A percentile compares a stretch with the other conserved stretches of the same genome.
Evolutionary conservation across 2,888 invertebrate genomes (phyloP).

Genomic region (Ferrisia virgata): DNA sequence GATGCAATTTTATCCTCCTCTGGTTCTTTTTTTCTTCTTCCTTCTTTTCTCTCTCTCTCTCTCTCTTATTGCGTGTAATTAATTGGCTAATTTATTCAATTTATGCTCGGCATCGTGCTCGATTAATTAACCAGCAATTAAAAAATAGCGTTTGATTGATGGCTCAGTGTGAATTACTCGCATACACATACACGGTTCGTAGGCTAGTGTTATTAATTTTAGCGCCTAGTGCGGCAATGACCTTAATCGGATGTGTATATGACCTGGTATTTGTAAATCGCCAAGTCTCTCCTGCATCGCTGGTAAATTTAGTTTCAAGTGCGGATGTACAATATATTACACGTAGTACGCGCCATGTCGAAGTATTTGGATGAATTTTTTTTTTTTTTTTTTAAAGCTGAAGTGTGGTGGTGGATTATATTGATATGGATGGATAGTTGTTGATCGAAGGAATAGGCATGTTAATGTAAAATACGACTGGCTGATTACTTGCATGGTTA

Average conservation of each 20-base stretch:
- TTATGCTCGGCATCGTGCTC: background rate
- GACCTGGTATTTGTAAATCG: background rate
- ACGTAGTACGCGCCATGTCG: no score
- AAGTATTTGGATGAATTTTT: no score
- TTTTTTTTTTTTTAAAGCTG: no score
- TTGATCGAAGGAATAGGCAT: no score
- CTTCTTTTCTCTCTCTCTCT: background rate
- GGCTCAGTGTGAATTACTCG: background rate
- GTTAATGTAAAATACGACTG: no score
- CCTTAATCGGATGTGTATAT: background rate
- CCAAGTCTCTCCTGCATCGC: no score
- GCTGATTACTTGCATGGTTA: no score
- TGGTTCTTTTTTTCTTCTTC: background rate
- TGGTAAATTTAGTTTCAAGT: no score
- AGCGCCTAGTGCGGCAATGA: background rate
- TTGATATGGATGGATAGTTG: no score
- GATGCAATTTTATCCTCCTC: no score
- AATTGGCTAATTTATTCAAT: slow-evolving; percentile 12
- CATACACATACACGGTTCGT: background rate
- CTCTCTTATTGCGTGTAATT: background rate
- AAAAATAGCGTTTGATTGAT: background rate
- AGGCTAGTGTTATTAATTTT: background rate
- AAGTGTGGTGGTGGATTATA: no score
- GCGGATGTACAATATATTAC: no score
- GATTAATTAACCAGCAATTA: background rate